These are phyloP conservation scores for Drosophila emarginata DNA, from an alignment of 2,888 invertebrate species.

Conservation along the genomic window DNA sequence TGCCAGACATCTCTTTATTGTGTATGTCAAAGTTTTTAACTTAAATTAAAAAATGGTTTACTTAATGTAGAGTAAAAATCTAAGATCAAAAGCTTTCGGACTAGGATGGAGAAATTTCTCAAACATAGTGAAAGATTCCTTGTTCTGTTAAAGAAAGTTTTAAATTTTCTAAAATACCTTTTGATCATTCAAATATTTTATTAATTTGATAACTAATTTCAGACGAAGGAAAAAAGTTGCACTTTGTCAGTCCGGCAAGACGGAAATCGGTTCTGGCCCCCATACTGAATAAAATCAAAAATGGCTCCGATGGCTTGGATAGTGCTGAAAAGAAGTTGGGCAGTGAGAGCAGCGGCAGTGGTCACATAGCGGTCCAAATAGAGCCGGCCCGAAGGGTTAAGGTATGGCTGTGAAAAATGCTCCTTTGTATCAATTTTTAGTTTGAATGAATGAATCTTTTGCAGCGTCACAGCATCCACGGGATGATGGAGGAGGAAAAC, in stretches of 20 bases:
- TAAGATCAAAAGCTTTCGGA: neutral
- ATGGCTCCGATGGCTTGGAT: constrained; percentile 71
- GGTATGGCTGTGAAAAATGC: constrained; percentile 71
- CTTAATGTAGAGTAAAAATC: no score
- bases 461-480: constrained; percentile 87
- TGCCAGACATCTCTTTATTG: constrained; percentile 16
- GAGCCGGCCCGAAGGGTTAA: constrained; percentile 82
- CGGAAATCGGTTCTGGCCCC: constrained; percentile 81
- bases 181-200: neutral
- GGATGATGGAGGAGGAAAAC: constrained; percentile 96
- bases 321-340: constrained; percentile 73
- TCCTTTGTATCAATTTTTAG: neutral
- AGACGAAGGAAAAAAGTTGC: constrained; percentile 82
- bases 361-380: constrained; percentile 80
- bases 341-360: constrained; percentile 72
- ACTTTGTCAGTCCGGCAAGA: constrained; percentile 81
- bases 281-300: constrained; percentile 81
- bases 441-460: neutral
- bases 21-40: neutral
- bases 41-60: no score
- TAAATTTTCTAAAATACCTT: no score
- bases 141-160: neutral
- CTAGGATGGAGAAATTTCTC: no score
- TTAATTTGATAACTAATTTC: constrained; percentile 9
- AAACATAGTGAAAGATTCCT: neutral